Evolutionary conservation across 1,140 invertebrate genomes (phyloP).

Genomic region (Lasaia peninsularis): DNA sequence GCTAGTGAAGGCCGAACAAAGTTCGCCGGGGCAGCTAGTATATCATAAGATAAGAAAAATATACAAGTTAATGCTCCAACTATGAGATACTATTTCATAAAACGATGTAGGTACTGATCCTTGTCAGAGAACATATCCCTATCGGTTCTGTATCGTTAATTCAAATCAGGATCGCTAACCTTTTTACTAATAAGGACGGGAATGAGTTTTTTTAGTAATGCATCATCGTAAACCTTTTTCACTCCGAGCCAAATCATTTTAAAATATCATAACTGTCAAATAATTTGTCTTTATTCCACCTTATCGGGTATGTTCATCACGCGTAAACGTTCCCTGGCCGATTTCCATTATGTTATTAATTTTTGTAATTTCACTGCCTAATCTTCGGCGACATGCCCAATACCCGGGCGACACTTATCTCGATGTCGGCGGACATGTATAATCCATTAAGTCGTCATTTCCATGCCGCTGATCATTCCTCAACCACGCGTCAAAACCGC

Average conservation of each 20-base stretch:
- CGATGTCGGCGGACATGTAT: slow-evolving; percentile 70
- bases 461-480: slow-evolving; percentile 70
- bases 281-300: slow-evolving; percentile 22
- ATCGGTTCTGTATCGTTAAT: too few species aligned
- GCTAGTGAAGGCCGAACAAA: too few species aligned
- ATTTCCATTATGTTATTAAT: slow-evolving; percentile 71
- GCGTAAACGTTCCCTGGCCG: slow-evolving; percentile 51
- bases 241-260: background rate
- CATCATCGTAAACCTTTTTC: too few species aligned
- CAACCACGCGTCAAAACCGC: slow-evolving; percentile 66
- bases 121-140: too few species aligned
- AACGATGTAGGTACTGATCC: too few species aligned
- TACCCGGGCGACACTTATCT: slow-evolving; percentile 70
- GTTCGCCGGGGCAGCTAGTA: too few species aligned
- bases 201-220: too few species aligned
- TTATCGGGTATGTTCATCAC: slow-evolving; percentile 46
- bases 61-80: too few species aligned
- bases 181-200: too few species aligned
- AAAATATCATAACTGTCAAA: slow-evolving; percentile 3
- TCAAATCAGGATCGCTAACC: too few species aligned
- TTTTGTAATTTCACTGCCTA: slow-evolving; percentile 69
- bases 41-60: too few species aligned
- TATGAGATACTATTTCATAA: too few species aligned
- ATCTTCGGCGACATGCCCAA: slow-evolving; percentile 63
- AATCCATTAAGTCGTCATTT: slow-evolving; percentile 77